Base-by-base conservation (phyloP, 2,888 invertebrate genomes). In the Labia minor region DNA sequence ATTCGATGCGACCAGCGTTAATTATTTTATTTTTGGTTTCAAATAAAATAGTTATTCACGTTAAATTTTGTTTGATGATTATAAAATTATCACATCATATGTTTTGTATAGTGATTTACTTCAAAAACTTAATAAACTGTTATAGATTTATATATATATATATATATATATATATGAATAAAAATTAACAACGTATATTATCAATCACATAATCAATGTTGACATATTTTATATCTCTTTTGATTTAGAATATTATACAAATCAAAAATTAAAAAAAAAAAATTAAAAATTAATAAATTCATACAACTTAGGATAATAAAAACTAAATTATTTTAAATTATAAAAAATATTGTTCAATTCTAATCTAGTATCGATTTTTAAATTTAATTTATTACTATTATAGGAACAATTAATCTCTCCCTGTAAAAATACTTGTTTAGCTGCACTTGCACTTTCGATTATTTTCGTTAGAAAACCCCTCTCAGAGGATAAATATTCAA, bases 1-100 rank as follows among this genome's bases (percentile, higher is more conserved):
- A 49, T 49, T 49, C 49, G 49, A 49, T 14, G 49, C 49, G 6
- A 49, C 4, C 49, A 14, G 8, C 49, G 49, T 49, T 49, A 49
- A 49, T 49, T 49, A 49, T 49, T 49, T 49, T 49, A 49, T 49
- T 49, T 49, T 11, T 11, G 49, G 2, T 49, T 49, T 49, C 49
- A 14, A 49, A 49, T 49, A 49, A 49, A 49, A 49, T 49, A 49
- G 49, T 49, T 49, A 49, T 49, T 49, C 49, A 49, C 49, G 49
- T 49, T 49, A 49, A 49, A 49, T 14, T 49, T 49, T 49, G 49
- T 49, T 49, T 49, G 49, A 49, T 49, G 49, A 49, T 49, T 49
- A 49, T 49, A 49, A 49, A 49, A 49, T 49, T 49, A 49, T 49
- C 49, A 49, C 49, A 49, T 49, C 49, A 49, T 49, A 49, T 49